Percentiles rank a stretch among this genome's conserved stretches.
Evolutionary conservation across 2,113 vertebrate species (phyloP).

Genomic region (Atherinomorus stipes): DNA sequence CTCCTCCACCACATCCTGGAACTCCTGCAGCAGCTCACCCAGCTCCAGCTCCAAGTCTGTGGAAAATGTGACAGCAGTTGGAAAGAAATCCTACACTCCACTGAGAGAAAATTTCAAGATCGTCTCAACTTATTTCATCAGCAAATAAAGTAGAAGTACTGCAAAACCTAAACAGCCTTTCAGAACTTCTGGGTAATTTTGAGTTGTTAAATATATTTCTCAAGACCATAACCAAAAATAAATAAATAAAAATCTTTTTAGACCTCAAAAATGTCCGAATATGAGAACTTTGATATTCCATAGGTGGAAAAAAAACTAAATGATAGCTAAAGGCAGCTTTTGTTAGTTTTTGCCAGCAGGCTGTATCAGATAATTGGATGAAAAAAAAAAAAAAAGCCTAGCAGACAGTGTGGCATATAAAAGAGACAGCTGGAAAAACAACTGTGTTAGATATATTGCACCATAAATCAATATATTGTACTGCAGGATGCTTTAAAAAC

Average conservation of each 20-base stretch:
- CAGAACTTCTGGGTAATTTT: background rate
- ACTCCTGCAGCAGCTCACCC: conserved; percentile 82
- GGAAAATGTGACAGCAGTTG: conserved; percentile 65
- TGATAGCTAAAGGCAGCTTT: conserved; percentile 4
- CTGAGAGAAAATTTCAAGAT: conserved; percentile 15
- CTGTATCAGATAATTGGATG: conserved; percentile 18
- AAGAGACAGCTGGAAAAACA: conserved; percentile 38
- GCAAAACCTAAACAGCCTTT: background rate
- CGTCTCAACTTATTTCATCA: background rate
- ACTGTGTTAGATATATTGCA: conserved; percentile 29
- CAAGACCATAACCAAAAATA: background rate
- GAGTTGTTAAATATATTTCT: too few relatives aligned
- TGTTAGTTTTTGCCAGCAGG: conserved; percentile 26
- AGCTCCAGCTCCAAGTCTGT: conserved; percentile 81
- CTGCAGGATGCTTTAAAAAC: conserved; percentile 13
- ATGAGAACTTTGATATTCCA: background rate
- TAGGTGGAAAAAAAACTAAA: background rate
- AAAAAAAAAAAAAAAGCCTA: conserved; percentile 14
- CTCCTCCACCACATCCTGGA: conserved; percentile 82
- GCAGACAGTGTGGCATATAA: conserved; percentile 35
- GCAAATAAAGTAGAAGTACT: background rate
- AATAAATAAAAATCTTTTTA: background rate
- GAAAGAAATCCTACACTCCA: conserved; percentile 32
- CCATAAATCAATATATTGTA: background rate
- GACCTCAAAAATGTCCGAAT: background rate